These are phyloP conservation scores for Dasyprocta punctata DNA, from an alignment of 2,113 vertebrate species.

Conservation along the genomic window DNA sequence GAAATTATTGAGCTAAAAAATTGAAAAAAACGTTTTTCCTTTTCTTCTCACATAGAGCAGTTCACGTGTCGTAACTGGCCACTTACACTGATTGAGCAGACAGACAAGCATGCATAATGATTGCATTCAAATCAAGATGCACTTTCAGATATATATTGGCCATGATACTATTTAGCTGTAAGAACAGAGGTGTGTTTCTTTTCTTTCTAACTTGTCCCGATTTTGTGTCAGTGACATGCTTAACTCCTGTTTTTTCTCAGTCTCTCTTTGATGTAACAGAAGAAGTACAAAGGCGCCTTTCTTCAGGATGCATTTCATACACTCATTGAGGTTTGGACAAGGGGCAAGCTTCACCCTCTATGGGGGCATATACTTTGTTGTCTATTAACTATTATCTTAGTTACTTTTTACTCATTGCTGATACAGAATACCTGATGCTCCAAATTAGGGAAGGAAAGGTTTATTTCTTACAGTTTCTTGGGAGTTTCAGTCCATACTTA, in stretches of 20 bases:
- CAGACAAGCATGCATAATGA: neutral
- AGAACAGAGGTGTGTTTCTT: neutral
- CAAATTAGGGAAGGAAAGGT: too few relatives aligned
- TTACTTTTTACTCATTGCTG: too few relatives aligned
- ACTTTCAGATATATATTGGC: neutral
- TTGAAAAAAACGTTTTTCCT: neutral
- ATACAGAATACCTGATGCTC: too few relatives aligned
- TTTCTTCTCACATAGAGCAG: neutral
- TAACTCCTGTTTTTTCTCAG: neutral
- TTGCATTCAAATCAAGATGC: neutral
- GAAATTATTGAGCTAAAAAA: neutral
- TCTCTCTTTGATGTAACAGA: neutral
- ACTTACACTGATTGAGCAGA: neutral
- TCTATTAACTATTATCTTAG: too few relatives aligned
- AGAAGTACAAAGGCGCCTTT: neutral
- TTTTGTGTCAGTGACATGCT: neutral
- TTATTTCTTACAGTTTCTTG: too few relatives aligned
- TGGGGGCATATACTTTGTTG: neutral
- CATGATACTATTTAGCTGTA: neutral
- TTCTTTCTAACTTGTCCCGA: neutral
- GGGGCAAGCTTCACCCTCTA: neutral
- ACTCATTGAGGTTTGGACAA: neutral
- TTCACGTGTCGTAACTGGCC: neutral
- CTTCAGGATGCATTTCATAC: neutral
- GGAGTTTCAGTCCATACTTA: too few relatives aligned